Percentiles rank a stretch among this genome's conserved stretches.
These are phyloP conservation scores for Danio aesculapii DNA, from an alignment of 2,797 vertebrate genomes.

Conservation along the genomic window DNA sequence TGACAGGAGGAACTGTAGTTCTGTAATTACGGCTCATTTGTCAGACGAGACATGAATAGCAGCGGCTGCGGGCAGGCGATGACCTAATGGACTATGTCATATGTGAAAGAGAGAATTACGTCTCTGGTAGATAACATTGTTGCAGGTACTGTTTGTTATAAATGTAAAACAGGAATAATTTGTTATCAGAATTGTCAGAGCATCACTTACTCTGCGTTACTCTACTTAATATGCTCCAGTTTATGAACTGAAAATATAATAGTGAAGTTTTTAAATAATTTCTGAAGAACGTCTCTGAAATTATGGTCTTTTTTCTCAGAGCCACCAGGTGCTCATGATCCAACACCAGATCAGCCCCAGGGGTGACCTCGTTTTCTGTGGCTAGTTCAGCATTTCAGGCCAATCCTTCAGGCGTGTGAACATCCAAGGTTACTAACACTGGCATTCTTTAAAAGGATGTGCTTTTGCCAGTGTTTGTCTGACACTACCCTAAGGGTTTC, in stretches of 20 bases:
- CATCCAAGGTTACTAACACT: slow-evolving; percentile 17
- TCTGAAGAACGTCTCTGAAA: slow-evolving; percentile 4
- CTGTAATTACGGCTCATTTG: slow-evolving; percentile 40
- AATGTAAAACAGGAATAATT: background rate
- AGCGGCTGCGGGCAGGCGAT: slow-evolving; percentile 46
- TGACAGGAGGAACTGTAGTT: slow-evolving; percentile 13
- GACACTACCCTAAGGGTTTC: background rate
- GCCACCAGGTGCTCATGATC: slow-evolving; percentile 30
- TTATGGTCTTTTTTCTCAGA: slow-evolving; percentile 5
- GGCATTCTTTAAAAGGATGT: background rate
- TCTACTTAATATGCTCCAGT: background rate
- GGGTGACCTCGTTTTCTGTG: slow-evolving; percentile 49
- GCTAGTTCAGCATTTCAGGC: slow-evolving; percentile 14
- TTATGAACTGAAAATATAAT: slow-evolving; percentile 2
- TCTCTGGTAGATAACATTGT: background rate
- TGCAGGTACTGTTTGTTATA: background rate
- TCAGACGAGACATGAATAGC: slow-evolving; percentile 52
- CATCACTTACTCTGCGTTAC: background rate
- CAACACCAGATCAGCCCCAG: slow-evolving; percentile 30
- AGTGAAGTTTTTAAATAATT: background rate
- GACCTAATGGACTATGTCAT: slow-evolving; percentile 51
- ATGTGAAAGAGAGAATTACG: background rate
- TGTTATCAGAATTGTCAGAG: background rate
- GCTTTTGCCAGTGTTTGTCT: background rate
- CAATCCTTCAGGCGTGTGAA: slow-evolving; percentile 26